A percentile compares a stretch with the other conserved stretches of the same genome.
These are phyloP conservation scores for Kradibia gibbosae DNA, from an alignment of 1,140 invertebrate species.

Conservation along the genomic window DNA sequence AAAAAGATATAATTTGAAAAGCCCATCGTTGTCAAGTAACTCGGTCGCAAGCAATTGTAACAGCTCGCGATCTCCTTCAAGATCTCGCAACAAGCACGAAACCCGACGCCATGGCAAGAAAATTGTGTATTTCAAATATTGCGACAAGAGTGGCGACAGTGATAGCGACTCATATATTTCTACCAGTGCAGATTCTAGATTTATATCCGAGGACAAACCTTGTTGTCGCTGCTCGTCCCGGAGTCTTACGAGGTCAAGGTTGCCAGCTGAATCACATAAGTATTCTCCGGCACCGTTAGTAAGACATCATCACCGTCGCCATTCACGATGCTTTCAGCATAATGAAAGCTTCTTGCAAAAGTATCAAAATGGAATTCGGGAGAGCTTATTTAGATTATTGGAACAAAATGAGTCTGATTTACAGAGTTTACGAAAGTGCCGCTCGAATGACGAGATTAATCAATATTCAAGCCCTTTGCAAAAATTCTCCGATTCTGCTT, in stretches of 20 bases:
- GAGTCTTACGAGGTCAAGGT: conserved; percentile 12
- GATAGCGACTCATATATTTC: conserved; percentile 13
- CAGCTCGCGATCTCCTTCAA: background rate
- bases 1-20: background rate
- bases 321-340: background rate
- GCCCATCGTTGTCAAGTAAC: background rate
- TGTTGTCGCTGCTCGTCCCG: background rate
- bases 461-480: background rate
- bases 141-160: background rate
- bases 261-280: background rate
- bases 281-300: too few species aligned
- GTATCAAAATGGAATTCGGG: background rate
- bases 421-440: too few species aligned
- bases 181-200: background rate
- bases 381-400: background rate
- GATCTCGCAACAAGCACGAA: background rate
- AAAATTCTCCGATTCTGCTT: background rate
- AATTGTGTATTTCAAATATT: background rate
- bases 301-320: background rate
- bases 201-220: background rate
- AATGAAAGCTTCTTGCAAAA: background rate
- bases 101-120: background rate
- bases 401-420: background rate
- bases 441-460: background rate
- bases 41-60: background rate